phyloP scores from a whole-genome alignment of 2,113 vertebrate genomes.

The Thymallus thymallus region DNA sequence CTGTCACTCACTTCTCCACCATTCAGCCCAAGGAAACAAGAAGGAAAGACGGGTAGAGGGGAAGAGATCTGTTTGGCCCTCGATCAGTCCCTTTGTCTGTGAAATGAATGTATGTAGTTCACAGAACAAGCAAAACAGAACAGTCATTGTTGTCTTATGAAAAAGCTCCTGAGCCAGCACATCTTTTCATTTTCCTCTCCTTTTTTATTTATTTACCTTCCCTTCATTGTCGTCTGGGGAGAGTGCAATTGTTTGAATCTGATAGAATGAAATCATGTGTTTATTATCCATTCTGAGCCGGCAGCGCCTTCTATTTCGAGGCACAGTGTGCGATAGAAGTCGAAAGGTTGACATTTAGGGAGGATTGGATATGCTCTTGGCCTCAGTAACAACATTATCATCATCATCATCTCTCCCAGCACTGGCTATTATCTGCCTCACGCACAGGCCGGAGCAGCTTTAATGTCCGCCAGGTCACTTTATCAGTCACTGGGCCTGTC shows the following conservation, averaged over 20 bases:
- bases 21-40: conserved; percentile 5
- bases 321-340: conserved; percentile 34
- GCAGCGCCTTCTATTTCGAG: conserved; percentile 2
- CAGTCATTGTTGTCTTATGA: conserved; percentile 59
- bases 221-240: neutral
- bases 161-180: conserved; percentile 45
- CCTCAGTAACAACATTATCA: conserved; percentile 57
- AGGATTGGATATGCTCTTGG: conserved; percentile 57
- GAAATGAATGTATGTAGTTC: conserved; percentile 40
- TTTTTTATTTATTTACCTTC: conserved; percentile 8
- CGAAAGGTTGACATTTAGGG: conserved; percentile 64
- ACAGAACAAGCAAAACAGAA: conserved; percentile 43
- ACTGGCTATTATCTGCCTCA: conserved; percentile 63
- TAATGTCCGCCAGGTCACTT: conserved; percentile 52
- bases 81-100: conserved; percentile 38
- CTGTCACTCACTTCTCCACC: neutral
- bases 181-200: conserved; percentile 25
- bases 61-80: conserved; percentile 53
- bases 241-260: neutral
- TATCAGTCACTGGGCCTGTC: conserved; percentile 55
- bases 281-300: conserved; percentile 49
- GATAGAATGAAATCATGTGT: conserved; percentile 28
- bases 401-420: conserved; percentile 58
- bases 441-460: conserved; percentile 41
- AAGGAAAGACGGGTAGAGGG: conserved; percentile 11